Evolutionary conservation across 2,888 invertebrate genomes (phyloP).

Genomic region (Dicycla oo): DNA sequence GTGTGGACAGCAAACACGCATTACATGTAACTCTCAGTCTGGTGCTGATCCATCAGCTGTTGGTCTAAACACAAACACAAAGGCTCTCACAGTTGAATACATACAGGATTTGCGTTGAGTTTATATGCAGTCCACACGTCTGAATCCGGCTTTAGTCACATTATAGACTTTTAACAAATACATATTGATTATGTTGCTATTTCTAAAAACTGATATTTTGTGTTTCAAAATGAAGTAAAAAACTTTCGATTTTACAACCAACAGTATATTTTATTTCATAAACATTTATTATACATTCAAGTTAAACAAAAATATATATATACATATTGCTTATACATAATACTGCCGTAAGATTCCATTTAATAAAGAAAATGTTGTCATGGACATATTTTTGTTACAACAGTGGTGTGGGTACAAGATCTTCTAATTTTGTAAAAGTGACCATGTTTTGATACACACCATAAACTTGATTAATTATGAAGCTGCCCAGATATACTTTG

Average conservation of each 20-base stretch:
- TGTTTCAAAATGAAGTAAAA: slow-evolving; percentile 56
- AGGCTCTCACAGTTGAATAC: too few species aligned
- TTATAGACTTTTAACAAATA: slow-evolving; percentile 2
- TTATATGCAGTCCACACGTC: too few species aligned
- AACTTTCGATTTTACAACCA: slow-evolving; percentile 80
- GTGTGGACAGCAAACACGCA: too few species aligned
- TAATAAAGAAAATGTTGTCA: slow-evolving; percentile 70
- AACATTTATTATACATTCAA: slow-evolving; percentile 85
- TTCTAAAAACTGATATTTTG: slow-evolving; percentile 27
- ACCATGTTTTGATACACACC: slow-evolving; percentile 35
- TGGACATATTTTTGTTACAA: slow-evolving; percentile 66
- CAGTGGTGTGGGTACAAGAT: slow-evolving; percentile 33
- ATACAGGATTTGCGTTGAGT: too few species aligned
- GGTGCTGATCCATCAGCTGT: too few species aligned
- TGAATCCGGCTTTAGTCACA: neutral
- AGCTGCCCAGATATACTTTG: slow-evolving; percentile 32
- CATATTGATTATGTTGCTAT: slow-evolving; percentile 18
- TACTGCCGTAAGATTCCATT: slow-evolving; percentile 82
- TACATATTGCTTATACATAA: slow-evolving; percentile 85
- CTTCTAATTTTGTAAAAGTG: slow-evolving; percentile 21
- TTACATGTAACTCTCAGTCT: too few species aligned
- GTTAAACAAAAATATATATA: slow-evolving; percentile 84
- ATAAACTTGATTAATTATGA: slow-evolving; percentile 22
- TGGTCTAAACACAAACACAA: too few species aligned
- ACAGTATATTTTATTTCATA: slow-evolving; percentile 89